Evolutionary conservation across 2,113 vertebrate genomes (phyloP).

Genomic region (Eurystomus gularis): DNA sequence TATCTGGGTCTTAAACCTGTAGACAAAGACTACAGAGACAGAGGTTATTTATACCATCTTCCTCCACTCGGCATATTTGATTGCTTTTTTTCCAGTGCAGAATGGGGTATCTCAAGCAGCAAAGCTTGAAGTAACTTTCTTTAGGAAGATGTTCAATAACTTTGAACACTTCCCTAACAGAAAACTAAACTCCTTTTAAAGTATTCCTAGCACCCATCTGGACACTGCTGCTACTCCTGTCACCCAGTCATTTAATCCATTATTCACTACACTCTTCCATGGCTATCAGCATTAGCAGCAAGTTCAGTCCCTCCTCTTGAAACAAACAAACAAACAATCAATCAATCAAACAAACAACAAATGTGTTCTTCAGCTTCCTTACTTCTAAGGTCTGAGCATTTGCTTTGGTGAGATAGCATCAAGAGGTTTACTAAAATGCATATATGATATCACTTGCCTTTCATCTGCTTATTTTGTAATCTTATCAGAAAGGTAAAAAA

Average conservation of each 20-base stretch:
- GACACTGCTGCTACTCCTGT: background rate
- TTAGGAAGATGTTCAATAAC: background rate
- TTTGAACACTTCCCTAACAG: background rate
- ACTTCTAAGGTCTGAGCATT: background rate
- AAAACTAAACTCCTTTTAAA: background rate
- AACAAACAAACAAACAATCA: background rate
- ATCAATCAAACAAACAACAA: background rate
- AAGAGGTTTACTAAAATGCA: conserved; percentile 29
- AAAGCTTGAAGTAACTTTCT: background rate
- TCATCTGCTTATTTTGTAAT: conserved; percentile 62
- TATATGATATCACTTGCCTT: conserved; percentile 17
- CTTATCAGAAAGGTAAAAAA: conserved; percentile 56
- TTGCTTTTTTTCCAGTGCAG: background rate
- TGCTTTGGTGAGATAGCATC: background rate
- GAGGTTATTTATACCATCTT: background rate
- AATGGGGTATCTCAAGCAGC: background rate
- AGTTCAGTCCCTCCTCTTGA: background rate
- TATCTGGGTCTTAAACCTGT: background rate
- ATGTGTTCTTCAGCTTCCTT: background rate
- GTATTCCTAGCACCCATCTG: background rate
- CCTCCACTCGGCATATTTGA: background rate
- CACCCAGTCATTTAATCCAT: background rate
- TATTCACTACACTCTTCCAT: background rate
- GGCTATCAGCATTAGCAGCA: background rate
- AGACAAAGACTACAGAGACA: background rate